A percentile compares a stretch with the other conserved stretches of the same genome.
phyloP scores from a whole-genome alignment of 2,888 invertebrate species.

The Acholoe squamosa region DNA sequence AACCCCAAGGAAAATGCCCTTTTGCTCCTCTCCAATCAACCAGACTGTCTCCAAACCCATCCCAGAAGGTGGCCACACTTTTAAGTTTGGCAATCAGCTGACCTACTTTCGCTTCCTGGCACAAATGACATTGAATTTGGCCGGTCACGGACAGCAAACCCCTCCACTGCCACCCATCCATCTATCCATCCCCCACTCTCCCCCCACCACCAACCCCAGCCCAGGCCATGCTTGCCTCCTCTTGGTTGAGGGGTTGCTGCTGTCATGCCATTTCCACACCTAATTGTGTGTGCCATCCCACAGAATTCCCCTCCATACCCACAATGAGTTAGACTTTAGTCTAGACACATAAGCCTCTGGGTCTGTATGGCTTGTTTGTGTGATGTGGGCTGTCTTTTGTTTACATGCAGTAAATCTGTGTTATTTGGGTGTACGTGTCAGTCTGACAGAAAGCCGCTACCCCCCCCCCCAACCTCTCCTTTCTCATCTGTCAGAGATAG shows the following conservation, averaged over 20 bases:
- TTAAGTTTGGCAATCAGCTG: background rate
- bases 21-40: background rate
- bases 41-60: background rate
- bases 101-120: background rate
- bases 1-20: background rate
- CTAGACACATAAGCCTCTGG: background rate
- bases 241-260: background rate
- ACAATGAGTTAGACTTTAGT: background rate
- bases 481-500: no score
- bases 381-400: background rate
- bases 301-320: background rate
- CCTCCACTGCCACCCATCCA: background rate
- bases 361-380: background rate
- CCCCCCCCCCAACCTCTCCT: background rate
- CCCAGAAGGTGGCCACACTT: background rate
- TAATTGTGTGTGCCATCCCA: constrained; percentile 14
- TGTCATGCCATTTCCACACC: constrained; percentile 27
- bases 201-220: background rate
- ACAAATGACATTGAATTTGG: background rate
- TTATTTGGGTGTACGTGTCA: constrained; percentile 2
- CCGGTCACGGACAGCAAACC: background rate
- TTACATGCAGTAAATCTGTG: constrained; percentile 33
- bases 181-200: background rate
- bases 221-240: constrained; percentile 6
- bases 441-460: background rate